phyloP scores from a whole-genome alignment of 2,113 vertebrate genomes.

The Malurus cyaneus region DNA sequence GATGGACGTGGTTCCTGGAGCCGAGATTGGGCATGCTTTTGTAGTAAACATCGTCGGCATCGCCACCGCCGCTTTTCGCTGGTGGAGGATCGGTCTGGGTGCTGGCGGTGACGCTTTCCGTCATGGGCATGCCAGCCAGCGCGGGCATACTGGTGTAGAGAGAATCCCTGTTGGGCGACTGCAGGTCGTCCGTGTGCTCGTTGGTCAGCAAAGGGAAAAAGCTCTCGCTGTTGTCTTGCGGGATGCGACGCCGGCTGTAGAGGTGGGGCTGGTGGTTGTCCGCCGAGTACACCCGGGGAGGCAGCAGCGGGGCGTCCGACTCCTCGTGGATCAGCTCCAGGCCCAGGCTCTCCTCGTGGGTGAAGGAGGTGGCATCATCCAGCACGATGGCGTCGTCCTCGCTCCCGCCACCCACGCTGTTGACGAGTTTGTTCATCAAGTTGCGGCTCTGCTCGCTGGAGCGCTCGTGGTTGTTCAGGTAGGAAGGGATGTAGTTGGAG shows the following conservation, averaged over 20 bases:
- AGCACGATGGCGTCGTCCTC: slow-evolving; percentile 87
- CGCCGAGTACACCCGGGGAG: slow-evolving; percentile 80
- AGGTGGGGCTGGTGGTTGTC: slow-evolving; percentile 87
- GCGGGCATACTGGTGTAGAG: slow-evolving; percentile 95
- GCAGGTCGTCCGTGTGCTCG: slow-evolving; percentile 89
- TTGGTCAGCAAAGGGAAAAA: slow-evolving; percentile 94
- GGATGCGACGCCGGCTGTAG: slow-evolving; percentile 84
- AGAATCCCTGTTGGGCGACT: slow-evolving; percentile 90
- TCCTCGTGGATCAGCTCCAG: slow-evolving; percentile 94
- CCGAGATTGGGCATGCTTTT: slow-evolving; percentile 99
- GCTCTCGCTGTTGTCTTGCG: slow-evolving; percentile 95
- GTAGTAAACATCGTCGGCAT: slow-evolving; percentile 94
- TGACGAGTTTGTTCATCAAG: slow-evolving; percentile 95
- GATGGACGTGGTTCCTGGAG: slow-evolving; percentile 90
- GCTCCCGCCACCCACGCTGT: slow-evolving; percentile 85
- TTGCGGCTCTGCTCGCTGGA: slow-evolving; percentile 90
- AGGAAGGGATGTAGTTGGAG: slow-evolving; percentile 96
- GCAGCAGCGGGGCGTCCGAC: slow-evolving; percentile 88
- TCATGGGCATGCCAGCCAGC: slow-evolving; percentile 80
- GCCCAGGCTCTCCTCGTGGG: slow-evolving; percentile 89
- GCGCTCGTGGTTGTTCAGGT: slow-evolving; percentile 95
- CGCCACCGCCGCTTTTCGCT: slow-evolving; percentile 78
- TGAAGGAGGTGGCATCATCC: slow-evolving; percentile 87
- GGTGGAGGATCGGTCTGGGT: slow-evolving; percentile 83
- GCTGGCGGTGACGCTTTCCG: slow-evolving; percentile 76